These are phyloP conservation scores for Thymallus thymallus DNA, from an alignment of 2,113 vertebrate genomes.

Conservation along the genomic window DNA sequence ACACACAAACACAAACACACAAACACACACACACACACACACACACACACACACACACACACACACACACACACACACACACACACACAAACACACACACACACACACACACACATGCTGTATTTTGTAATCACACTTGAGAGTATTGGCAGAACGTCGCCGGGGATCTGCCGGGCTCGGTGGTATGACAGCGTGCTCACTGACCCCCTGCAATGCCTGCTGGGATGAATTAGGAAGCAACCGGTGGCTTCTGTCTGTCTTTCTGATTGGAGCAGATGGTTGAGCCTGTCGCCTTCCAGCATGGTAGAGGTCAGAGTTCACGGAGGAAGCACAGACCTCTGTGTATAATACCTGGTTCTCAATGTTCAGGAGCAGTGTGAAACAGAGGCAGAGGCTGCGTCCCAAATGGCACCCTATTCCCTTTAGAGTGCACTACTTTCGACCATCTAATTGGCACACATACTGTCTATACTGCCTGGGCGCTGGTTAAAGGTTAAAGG, in stretches of 20 bases:
- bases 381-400: neutral
- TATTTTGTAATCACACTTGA: neutral
- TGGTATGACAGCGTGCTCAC: constrained; percentile 16
- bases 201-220: constrained; percentile 12
- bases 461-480: too few relatives aligned
- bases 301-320: neutral
- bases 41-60: constrained; percentile 16
- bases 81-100: constrained; percentile 13
- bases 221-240: constrained; percentile 36
- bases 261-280: constrained; percentile 38
- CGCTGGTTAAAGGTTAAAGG: too few relatives aligned
- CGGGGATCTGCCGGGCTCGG: neutral
- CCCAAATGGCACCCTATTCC: neutral
- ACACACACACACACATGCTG: constrained; percentile 7
- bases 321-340: neutral
- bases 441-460: too few relatives aligned
- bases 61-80: neutral
- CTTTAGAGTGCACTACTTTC: too few relatives aligned
- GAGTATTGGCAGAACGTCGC: neutral
- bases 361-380: neutral
- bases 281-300: constrained; percentile 12
- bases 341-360: neutral
- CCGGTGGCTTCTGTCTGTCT: constrained; percentile 1
- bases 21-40: constrained; percentile 6
- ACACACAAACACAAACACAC: neutral